Conservation (phyloP, 2,888 invertebrate genomes). For the Sarcophaga caerulescens region DNA sequence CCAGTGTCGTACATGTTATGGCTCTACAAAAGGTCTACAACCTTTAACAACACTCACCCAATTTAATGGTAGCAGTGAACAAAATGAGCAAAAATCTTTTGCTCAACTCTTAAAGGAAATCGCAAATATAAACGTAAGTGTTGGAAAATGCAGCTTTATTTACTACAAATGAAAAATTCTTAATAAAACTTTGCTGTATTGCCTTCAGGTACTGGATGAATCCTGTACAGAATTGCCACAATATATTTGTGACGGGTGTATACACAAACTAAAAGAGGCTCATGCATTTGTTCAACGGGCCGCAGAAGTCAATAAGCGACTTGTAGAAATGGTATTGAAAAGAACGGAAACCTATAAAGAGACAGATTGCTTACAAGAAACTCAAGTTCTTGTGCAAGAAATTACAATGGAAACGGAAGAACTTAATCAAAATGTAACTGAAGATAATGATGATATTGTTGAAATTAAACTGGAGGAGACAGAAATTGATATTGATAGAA, state of each 20-base stretch:
- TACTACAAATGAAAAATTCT: not conserved
- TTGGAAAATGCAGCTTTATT: not conserved
- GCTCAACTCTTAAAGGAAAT: constrained; percentile 53
- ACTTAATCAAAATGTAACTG: not conserved
- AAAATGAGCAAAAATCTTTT: constrained; percentile 37
- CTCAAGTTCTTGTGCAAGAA: constrained; percentile 47
- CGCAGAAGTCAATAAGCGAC: constrained; percentile 18
- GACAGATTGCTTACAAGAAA: constrained; percentile 54
- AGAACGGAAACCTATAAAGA: not conserved
- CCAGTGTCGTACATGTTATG: constrained; percentile 52
- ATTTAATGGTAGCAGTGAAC: not conserved
- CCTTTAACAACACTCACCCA: constrained; percentile 30
- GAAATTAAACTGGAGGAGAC: not conserved
- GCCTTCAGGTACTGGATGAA: constrained; percentile 28
- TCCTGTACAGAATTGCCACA: constrained; percentile 39
- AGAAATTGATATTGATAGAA: not conserved
- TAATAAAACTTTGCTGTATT: not conserved
- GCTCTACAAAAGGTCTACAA: constrained; percentile 46
- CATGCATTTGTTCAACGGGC: constrained; percentile 57
- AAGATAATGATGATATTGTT: not conserved
- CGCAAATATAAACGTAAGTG: constrained; percentile 53
- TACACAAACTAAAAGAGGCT: constrained; percentile 40
- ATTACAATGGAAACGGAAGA: constrained; percentile 47
- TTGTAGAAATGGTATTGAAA: not conserved
- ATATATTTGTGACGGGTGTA: constrained; percentile 47